phyloP scores from a whole-genome alignment of 2,797 vertebrate species.

The Podargus strigoides region DNA sequence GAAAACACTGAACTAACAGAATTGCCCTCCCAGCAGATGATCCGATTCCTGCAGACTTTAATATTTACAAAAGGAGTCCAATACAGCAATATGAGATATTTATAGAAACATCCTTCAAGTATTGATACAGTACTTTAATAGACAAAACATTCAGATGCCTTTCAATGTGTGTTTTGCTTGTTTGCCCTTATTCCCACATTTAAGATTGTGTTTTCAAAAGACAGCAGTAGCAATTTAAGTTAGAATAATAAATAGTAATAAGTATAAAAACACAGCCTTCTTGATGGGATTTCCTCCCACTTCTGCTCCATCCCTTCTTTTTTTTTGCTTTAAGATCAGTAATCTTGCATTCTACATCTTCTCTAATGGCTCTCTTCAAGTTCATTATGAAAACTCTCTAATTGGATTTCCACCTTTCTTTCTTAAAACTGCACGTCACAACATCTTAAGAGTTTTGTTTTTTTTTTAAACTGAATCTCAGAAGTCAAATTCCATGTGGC shows the following conservation, averaged over 20 bases:
- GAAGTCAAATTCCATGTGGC: background rate
- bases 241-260: background rate
- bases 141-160: background rate
- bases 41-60: background rate
- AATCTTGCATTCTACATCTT: background rate
- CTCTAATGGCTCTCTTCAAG: background rate
- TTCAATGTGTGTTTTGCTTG: background rate
- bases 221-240: background rate
- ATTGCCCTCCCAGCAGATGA: background rate
- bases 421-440: background rate
- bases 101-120: background rate
- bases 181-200: background rate
- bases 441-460: too few species aligned
- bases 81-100: background rate
- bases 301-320: background rate
- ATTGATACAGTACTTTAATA: background rate
- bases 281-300: background rate
- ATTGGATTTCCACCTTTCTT: background rate
- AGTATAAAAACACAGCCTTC: background rate
- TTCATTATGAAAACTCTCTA: background rate
- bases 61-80: background rate
- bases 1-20: background rate
- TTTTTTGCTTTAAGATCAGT: background rate
- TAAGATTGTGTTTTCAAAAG: background rate
- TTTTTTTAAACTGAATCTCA: background rate